Base-by-base conservation (phyloP, 1,140 invertebrate genomes). In the Asobara japonica region DNA sequence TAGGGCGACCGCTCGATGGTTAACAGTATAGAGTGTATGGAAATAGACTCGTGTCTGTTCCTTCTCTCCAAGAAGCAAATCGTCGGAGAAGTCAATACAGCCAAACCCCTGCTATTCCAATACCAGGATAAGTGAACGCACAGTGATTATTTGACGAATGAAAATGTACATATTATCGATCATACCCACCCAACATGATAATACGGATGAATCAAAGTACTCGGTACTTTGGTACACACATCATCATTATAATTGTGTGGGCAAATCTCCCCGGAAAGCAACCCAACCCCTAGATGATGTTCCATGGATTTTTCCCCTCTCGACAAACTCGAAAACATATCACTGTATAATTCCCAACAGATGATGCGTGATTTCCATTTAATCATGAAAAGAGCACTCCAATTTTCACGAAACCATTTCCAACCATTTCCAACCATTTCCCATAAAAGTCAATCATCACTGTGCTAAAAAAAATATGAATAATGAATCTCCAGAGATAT, bases 351-450 rank as follows among this genome's bases (percentile, higher is more conserved):
- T 79, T 78, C 77, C 73, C 66, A 61, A 51, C 41, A 13, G 41
- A 75, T 76, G 77, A 82, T 82, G 77, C 76, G 82, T 79, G 79
- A 74, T 83, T 83, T 16, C 41, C 41, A 45, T 45, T 83, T 83
- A 83, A 83, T 83, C 80, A 83, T 72, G 79, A 80, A 82, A 81
- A 80, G 81, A 45, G 41, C 41, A 45, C 41, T 45, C 18, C 41
- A 45, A 16, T 79, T 82, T 80, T 81, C 75, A 78, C 48, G 64
- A 72, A 61, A 60, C 36, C 22, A 38, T 4, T 25, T 22, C 20
- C 31, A 36, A n/a, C 61, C 6, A 71, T 60, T 77, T 71, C 77
- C 77, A 71, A 77, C 72, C 76, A 78, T 68, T 77, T 16, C 25
- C 27, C 20, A 27, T 27, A 27, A 8, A n/a, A n/a, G n/a, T n/a